Evolutionary conservation across 2,888 invertebrate genomes (phyloP).

Genomic region (Dicranocentrus wangi): DNA sequence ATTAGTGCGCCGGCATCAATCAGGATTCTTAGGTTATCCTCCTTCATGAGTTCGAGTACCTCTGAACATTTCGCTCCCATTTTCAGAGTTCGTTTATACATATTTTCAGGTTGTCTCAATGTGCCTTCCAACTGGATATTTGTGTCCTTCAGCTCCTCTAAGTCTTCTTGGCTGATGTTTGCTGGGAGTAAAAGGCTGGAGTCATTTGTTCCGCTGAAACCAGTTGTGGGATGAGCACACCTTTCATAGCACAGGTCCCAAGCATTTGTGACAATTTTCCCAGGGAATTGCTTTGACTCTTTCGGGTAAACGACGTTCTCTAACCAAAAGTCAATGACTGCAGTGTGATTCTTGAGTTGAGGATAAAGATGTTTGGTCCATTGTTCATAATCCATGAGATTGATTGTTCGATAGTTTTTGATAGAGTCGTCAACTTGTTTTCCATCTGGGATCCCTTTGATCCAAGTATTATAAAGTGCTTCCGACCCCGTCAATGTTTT

Average conservation of each 20-base stretch:
- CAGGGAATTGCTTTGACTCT: conserved; percentile 61
- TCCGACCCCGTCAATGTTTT: not conserved
- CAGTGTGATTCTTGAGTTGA: conserved; percentile 36
- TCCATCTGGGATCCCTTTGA: not conserved
- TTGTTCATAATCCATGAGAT: conserved; percentile 43
- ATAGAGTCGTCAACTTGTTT: not conserved
- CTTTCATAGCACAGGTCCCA: conserved; percentile 55
- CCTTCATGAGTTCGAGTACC: conserved; percentile 44
- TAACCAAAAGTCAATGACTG: conserved; percentile 58
- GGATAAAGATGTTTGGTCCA: conserved; percentile 14
- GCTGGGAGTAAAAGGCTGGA: conserved; percentile 49
- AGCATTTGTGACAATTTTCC: conserved; percentile 50
- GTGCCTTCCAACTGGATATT: conserved; percentile 33
- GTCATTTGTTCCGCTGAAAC: conserved; percentile 67
- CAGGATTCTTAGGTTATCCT: conserved; percentile 37
- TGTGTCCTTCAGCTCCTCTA: conserved; percentile 29
- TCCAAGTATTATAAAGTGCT: conserved; percentile 27
- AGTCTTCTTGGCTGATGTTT: conserved; percentile 42
- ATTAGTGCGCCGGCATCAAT: conserved; percentile 68
- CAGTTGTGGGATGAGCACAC: conserved; percentile 18
- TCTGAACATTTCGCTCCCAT: conserved; percentile 3
- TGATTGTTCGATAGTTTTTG: conserved; percentile 8
- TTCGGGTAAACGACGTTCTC: conserved; percentile 39
- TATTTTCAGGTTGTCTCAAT: conserved; percentile 38
- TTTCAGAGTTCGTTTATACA: not conserved